Percentiles rank a stretch among this genome's conserved stretches.
These are phyloP conservation scores for Pristionchus japonicus DNA, from an alignment of 2,888 invertebrate genomes.

Conservation along the genomic window DNA sequence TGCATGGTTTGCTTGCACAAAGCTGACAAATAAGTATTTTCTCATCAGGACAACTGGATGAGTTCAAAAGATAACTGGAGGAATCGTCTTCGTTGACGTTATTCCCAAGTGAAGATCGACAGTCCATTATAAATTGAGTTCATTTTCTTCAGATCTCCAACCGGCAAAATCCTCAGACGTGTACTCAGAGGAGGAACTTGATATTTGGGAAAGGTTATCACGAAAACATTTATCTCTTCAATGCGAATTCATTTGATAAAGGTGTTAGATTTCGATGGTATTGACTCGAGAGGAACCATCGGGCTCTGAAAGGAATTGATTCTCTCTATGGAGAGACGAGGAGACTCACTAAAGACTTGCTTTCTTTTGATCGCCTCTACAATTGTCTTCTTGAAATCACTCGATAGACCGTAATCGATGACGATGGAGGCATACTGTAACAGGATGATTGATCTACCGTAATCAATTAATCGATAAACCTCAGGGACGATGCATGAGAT, in stretches of 20 bases:
- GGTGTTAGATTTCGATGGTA: neutral
- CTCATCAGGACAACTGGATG: neutral
- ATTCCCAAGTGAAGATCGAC: neutral
- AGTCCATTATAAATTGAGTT: neutral
- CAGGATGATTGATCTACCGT: neutral
- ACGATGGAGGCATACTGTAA: constrained; percentile 4
- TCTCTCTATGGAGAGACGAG: too few species aligned
- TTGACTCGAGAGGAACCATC: neutral
- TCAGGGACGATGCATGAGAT: constrained; percentile 9
- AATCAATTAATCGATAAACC: neutral
- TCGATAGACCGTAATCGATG: neutral
- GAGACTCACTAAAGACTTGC: neutral
- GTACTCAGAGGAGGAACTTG: neutral
- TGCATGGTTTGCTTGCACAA: neutral
- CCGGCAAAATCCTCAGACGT: neutral
- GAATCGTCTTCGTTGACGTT: neutral
- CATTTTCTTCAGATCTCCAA: neutral
- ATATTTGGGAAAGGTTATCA: neutral
- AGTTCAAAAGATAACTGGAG: neutral
- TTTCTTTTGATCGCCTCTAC: constrained; percentile 7
- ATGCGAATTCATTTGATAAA: neutral
- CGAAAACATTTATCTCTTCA: neutral
- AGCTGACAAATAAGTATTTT: neutral
- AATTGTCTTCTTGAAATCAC: constrained; percentile 1
- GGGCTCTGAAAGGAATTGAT: neutral